These are phyloP conservation scores for Megaceryle maxima DNA, from an alignment of 2,113 vertebrate genomes.

Conservation along the genomic window DNA sequence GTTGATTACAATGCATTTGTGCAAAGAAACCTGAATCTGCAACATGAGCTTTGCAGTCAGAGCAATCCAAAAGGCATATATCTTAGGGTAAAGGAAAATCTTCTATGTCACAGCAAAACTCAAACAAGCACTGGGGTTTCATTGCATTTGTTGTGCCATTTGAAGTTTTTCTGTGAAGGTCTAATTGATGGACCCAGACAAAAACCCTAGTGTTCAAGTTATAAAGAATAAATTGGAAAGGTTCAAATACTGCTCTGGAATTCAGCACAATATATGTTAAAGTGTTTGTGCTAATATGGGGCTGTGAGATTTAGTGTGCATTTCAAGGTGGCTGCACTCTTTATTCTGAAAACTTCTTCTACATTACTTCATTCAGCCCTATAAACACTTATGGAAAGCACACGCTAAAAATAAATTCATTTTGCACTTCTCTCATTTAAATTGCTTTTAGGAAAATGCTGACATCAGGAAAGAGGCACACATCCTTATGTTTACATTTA, in stretches of 20 bases:
- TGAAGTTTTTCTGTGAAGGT: not conserved
- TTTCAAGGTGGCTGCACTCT: constrained; percentile 33
- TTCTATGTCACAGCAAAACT: not conserved
- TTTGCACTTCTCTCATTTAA: constrained; percentile 40
- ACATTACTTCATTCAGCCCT: constrained; percentile 37
- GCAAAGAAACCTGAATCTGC: not conserved
- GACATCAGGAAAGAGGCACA: constrained; percentile 49
- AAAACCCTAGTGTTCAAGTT: not conserved
- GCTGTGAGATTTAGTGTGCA: not conserved
- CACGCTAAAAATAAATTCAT: constrained; percentile 48
- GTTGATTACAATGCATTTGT: not conserved
- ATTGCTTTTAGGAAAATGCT: constrained; percentile 50
- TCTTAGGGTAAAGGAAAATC: not conserved
- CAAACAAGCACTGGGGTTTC: not conserved
- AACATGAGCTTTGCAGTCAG: not conserved
- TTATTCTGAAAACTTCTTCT: constrained; percentile 29
- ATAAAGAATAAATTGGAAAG: not conserved
- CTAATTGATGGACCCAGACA: not conserved
- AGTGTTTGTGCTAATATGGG: not conserved
- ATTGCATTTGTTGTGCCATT: not conserved
- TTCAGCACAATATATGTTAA: not conserved
- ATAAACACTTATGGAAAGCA: constrained; percentile 35
- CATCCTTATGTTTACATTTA: constrained; percentile 61
- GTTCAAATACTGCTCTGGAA: not conserved
- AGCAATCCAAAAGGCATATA: not conserved